Evolutionary conservation across 2,113 vertebrate species (phyloP).

Genomic region (Percina caprodes): DNA sequence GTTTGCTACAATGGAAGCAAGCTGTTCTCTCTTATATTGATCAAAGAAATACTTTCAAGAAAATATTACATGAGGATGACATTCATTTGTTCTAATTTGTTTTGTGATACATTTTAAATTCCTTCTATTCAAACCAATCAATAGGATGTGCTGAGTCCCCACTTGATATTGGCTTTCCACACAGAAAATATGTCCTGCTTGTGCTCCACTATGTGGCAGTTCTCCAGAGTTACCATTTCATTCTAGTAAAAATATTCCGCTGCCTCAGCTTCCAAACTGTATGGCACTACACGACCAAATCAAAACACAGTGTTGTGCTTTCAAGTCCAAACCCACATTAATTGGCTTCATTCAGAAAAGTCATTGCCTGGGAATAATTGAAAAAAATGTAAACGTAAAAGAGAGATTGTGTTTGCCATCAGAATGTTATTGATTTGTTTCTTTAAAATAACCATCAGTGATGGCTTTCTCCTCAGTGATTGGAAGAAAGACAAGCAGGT

Average conservation of each 20-base stretch:
- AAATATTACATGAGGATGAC: background rate
- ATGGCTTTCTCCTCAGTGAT: slow-evolving; percentile 43
- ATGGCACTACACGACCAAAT: slow-evolving; percentile 30
- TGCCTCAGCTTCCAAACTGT: slow-evolving; percentile 22
- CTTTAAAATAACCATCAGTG: slow-evolving; percentile 41
- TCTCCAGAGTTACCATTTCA: slow-evolving; percentile 13
- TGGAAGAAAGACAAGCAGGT: slow-evolving; percentile 15
- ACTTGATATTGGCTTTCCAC: slow-evolving; percentile 31
- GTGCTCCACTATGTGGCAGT: slow-evolving; percentile 20
- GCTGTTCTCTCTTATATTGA: background rate
- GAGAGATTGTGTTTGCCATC: slow-evolving; percentile 32
- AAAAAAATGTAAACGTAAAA: slow-evolving; percentile 42
- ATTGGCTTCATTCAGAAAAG: slow-evolving; percentile 41
- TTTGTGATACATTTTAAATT: background rate
- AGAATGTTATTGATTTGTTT: slow-evolving; percentile 21
- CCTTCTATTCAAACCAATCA: slow-evolving; percentile 11
- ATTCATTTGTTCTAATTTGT: background rate
- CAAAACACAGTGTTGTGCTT: slow-evolving; percentile 34
- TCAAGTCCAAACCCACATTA: slow-evolving; percentile 39
- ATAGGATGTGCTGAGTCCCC: slow-evolving; percentile 13
- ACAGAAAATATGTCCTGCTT: slow-evolving; percentile 31
- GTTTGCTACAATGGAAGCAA: background rate
- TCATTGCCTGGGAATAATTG: slow-evolving; percentile 45
- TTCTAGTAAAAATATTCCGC: slow-evolving; percentile 33
- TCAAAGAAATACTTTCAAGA: background rate